phyloP scores from a whole-genome alignment of 2,888 invertebrate genomes.

The Aphodius sticticus region DNA sequence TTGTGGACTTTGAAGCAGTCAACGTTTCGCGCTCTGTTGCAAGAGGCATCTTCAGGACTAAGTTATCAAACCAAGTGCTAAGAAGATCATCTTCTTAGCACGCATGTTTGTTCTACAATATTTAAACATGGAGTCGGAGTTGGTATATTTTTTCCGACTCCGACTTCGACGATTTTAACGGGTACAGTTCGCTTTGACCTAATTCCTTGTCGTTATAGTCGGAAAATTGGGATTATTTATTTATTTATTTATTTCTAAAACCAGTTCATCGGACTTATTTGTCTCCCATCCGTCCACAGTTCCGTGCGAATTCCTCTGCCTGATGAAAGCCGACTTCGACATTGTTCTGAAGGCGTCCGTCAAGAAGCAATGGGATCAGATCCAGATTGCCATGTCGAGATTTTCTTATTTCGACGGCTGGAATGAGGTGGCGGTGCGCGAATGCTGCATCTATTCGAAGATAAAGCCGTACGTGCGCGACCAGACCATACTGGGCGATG shows the following conservation, averaged over 20 bases:
- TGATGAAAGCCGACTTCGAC: conserved; percentile 70
- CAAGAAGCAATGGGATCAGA: conserved; percentile 69
- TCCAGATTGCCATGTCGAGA: conserved; percentile 66
- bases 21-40: too few species aligned
- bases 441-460: conserved; percentile 73
- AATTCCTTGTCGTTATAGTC: too few species aligned
- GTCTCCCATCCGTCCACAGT: conserved; percentile 57
- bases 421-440: conserved; percentile 66
- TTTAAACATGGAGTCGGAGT: too few species aligned
- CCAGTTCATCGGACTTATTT: too few species aligned
- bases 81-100: too few species aligned
- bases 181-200: not conserved
- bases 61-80: too few species aligned
- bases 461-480: conserved; percentile 65
- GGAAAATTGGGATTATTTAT: not conserved
- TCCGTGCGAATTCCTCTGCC: conserved; percentile 68
- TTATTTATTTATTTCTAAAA: too few species aligned
- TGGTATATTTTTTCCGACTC: too few species aligned
- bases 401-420: conserved; percentile 72
- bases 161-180: too few species aligned
- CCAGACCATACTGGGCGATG: conserved; percentile 66
- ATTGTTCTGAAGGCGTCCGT: conserved; percentile 66
- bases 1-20: too few species aligned
- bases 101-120: too few species aligned
- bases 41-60: too few species aligned